These are phyloP conservation scores for Collichthys lucidus DNA, from an alignment of 2,113 vertebrate genomes.

Conservation along the genomic window DNA sequence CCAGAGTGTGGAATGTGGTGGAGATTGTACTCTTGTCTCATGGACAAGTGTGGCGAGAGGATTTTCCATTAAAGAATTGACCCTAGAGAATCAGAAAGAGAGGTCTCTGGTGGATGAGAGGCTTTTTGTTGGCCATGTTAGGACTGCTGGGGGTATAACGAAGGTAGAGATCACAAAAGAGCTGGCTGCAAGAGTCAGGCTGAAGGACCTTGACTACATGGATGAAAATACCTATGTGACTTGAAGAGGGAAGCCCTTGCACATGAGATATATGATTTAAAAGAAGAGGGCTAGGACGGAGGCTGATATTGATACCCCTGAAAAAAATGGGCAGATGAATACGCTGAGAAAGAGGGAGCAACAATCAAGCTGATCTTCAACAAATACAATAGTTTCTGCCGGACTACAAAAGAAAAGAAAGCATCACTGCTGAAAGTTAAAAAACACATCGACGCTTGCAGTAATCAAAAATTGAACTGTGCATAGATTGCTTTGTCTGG, in stretches of 20 bases:
- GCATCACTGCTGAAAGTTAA: neutral
- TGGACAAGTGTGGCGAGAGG: neutral
- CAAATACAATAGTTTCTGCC: neutral
- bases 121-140: neutral
- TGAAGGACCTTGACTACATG: neutral
- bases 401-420: neutral
- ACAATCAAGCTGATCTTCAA: neutral
- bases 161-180: neutral
- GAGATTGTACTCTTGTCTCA: neutral
- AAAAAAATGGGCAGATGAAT: constrained; percentile 8
- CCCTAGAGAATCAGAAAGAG: neutral
- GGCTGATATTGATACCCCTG: neutral
- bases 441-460: neutral
- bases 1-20: neutral
- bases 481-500: neutral
- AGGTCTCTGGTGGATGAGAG: neutral
- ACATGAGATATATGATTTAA: neutral
- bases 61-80: neutral
- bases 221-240: neutral
- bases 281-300: neutral
- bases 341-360: neutral
- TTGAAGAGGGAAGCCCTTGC: neutral
- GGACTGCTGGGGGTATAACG: neutral
- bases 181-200: neutral
- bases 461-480: neutral